Conservation (phyloP, 2,113 vertebrate species). For the Mandrillus leucophaeus region DNA sequence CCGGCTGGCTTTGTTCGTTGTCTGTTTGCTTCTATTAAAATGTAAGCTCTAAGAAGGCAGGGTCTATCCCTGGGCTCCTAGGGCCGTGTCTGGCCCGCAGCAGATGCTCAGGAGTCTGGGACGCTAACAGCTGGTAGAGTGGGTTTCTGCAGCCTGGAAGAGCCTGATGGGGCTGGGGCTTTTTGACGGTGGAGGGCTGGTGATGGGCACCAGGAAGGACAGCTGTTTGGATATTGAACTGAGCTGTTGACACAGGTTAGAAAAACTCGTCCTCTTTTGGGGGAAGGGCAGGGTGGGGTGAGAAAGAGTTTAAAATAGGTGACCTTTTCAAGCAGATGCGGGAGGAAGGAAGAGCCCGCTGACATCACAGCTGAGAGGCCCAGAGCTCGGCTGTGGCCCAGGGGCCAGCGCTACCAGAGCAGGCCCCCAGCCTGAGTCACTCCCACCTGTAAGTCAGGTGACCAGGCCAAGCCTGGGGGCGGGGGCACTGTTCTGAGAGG, state of each 20-base stretch:
- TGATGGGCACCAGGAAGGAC: background rate
- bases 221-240: background rate
- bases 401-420: constrained; percentile 18
- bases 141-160: background rate
- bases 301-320: constrained; percentile 72
- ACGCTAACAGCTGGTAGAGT: background rate
- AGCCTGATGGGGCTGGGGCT: fast-evolving
- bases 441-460: background rate
- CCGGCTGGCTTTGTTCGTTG: background rate
- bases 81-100: background rate
- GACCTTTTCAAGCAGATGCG: constrained; percentile 71
- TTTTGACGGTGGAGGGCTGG: background rate
- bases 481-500: background rate
- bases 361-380: constrained; percentile 64
- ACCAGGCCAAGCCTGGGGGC: background rate
- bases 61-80: background rate
- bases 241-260: constrained; percentile 23
- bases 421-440: constrained; percentile 16
- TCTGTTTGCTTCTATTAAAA: background rate
- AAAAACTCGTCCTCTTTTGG: constrained; percentile 31
- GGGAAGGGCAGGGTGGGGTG: constrained; percentile 44
- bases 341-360: constrained; percentile 69
- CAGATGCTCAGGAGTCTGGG: background rate
- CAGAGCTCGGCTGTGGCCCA: constrained; percentile 34
- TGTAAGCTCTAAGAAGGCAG: background rate